phyloP scores from a whole-genome alignment of 2,888 invertebrate species.

The Ormyrus pomaceus region DNA sequence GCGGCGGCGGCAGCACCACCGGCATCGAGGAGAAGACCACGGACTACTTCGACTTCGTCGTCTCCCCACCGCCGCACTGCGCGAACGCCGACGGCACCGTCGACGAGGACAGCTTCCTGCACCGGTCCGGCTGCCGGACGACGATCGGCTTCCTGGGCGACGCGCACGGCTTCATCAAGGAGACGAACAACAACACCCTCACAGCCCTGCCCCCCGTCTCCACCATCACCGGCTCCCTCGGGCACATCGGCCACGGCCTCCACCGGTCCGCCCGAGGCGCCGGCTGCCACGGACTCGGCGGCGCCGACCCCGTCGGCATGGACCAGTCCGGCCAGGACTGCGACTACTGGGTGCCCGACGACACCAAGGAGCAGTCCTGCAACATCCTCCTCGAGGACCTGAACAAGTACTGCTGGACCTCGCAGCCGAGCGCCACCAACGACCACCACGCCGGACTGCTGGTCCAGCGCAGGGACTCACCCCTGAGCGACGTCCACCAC shows the following conservation, averaged over 20 bases:
- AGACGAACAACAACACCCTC: constrained; percentile 81
- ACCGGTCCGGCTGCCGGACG: constrained; percentile 70
- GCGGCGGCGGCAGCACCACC: constrained; percentile 71
- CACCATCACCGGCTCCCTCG: constrained; percentile 72
- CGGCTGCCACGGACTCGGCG: constrained; percentile 12
- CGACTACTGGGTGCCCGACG: constrained; percentile 81
- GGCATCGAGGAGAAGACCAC: constrained; percentile 85
- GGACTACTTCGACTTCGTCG: constrained; percentile 93
- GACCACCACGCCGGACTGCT: constrained; percentile 28
- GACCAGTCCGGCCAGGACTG: constrained; percentile 84
- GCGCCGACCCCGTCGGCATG: constrained; percentile 76
- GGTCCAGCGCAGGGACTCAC: constrained; percentile 31
- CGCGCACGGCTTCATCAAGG: constrained; percentile 70
- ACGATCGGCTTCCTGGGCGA: constrained; percentile 40
- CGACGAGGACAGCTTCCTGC: constrained; percentile 79
- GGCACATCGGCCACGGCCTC: constrained; percentile 64
- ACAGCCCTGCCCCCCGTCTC: constrained; percentile 73
- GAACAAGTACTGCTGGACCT: constrained; percentile 87
- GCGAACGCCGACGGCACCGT: constrained; percentile 78
- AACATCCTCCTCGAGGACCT: constrained; percentile 85
- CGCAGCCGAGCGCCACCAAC: constrained; percentile 74
- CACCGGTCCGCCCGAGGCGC: constrained; percentile 50
- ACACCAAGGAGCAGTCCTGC: constrained; percentile 63
- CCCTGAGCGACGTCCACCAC: constrained; percentile 41
- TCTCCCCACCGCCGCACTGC: constrained; percentile 79